Percentiles rank a stretch among this genome's conserved stretches.
phyloP scores from a whole-genome alignment of 2,888 invertebrate species.

The Scrobipalpa atriplicella region DNA sequence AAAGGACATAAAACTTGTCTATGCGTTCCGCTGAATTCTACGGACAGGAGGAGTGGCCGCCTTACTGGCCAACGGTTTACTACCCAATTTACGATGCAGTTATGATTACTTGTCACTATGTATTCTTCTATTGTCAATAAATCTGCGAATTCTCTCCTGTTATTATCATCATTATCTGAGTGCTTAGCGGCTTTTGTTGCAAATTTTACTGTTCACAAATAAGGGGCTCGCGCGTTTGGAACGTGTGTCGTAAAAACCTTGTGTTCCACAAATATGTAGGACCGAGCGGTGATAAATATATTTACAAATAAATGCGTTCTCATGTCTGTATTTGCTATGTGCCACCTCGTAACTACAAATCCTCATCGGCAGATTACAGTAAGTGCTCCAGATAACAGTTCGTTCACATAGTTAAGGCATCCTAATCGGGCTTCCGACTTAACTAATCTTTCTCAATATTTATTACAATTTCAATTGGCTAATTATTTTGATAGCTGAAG shows the following conservation, averaged over 20 bases:
- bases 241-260: slow-evolving; percentile 22
- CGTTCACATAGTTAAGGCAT: slow-evolving; percentile 53
- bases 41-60: slow-evolving; percentile 51
- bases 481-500: slow-evolving; percentile 33
- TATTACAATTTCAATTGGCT: background rate
- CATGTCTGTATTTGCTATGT: slow-evolving; percentile 19
- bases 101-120: slow-evolving; percentile 55
- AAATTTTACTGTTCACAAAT: slow-evolving; percentile 26
- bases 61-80: slow-evolving; percentile 41
- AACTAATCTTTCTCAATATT: slow-evolving; percentile 29
- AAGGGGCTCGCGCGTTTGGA: slow-evolving; percentile 14
- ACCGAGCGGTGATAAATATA: slow-evolving; percentile 19
- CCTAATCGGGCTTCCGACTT: slow-evolving; percentile 52
- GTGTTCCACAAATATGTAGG: slow-evolving; percentile 10
- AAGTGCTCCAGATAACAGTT: slow-evolving; percentile 65
- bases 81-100: slow-evolving; percentile 63
- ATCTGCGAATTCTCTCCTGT: slow-evolving; percentile 28
- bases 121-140: slow-evolving; percentile 48
- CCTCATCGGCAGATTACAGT: slow-evolving; percentile 61
- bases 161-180: slow-evolving; percentile 47
- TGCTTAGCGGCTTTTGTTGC: slow-evolving; percentile 25
- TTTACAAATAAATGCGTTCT: slow-evolving; percentile 26
- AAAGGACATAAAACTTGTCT: slow-evolving; percentile 68
- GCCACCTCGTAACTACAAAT: slow-evolving; percentile 43
- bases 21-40: slow-evolving; percentile 63